Base-by-base conservation (phyloP, 1,140 invertebrate genomes). In the Eurosta solidaginis region DNA sequence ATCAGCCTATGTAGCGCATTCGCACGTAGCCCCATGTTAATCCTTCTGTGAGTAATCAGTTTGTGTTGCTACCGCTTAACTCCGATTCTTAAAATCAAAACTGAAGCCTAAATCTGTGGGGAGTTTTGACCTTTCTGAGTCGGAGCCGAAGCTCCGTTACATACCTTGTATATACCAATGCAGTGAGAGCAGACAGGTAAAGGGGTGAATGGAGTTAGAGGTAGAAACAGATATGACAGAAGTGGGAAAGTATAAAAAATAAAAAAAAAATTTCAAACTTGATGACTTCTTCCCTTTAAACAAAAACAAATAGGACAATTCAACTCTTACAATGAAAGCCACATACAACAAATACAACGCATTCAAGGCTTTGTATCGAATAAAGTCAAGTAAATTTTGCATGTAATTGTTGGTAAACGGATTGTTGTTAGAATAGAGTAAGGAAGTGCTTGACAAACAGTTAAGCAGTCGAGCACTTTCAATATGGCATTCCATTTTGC, bases 141-240 rank as follows among this genome's bases (percentile, higher is more conserved):
- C n/a, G n/a, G n/a, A n/a, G n/a, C n/a, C n/a, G n/a, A n/a, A n/a
- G n/a, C 29, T 40, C 33, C 59, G 59, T 9, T 33, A 40, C 33
- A 68, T 17, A 68, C 33, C 36, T 36, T 40, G 10, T 33, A 17
- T n/a, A 68, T 20, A 40, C 33, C 5, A 3, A 68, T 17, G n/a
- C 33, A 40, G 59, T n/a, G n/a, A 68, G 17, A 68, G 33, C 59
- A 68, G 59, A 68, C 59, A 68, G 59, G 59, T 68, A 68, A 36
- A 33, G 33, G 59, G 59, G 59, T n/a, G 59, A 40, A n/a, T 10
- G 33, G n/a, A 14, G 0, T n/a, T 20, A 25, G 20, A 68, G 59
- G 59, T 29, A 40, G 59, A n/a, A 6, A 40, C 6, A 40, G 59
- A 68, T 68, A 59, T 68, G 59, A 68, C 59, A 68, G 20, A 68